Evolutionary conservation across 1,140 invertebrate species (phyloP).

Genomic region (Ostrea edulis): DNA sequence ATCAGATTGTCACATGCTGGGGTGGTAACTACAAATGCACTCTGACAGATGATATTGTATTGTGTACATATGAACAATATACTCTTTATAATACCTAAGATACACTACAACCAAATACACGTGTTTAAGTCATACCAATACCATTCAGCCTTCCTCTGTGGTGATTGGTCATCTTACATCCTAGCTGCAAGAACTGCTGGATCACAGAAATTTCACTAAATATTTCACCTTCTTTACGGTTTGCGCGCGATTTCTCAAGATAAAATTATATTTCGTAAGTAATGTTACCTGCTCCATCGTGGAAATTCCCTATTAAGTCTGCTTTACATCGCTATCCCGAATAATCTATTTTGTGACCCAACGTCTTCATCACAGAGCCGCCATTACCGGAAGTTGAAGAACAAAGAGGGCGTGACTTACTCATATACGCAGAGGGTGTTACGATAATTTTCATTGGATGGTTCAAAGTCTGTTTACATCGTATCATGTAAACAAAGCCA

Average conservation of each 20-base stretch:
- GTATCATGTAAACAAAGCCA: slow-evolving; percentile 35
- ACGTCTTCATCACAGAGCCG: slow-evolving; percentile 1
- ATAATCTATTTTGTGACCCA: slow-evolving; percentile 16
- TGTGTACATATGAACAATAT: too few relatives aligned
- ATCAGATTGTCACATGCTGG: too few relatives aligned
- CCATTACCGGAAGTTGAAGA: slow-evolving; percentile 16
- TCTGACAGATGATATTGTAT: too few relatives aligned
- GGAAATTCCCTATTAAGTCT: neutral
- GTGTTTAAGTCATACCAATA: too few relatives aligned
- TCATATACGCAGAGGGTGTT: neutral
- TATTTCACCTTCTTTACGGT: neutral
- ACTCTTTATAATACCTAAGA: too few relatives aligned
- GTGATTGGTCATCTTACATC: too few relatives aligned
- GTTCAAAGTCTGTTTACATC: neutral
- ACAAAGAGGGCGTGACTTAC: neutral
- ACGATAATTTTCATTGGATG: slow-evolving; percentile 33
- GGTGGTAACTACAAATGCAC: too few relatives aligned
- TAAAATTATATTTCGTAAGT: neutral
- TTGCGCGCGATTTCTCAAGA: neutral
- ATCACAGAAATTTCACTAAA: too few relatives aligned
- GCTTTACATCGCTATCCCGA: neutral
- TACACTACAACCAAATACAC: too few relatives aligned
- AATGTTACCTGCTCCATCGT: slow-evolving; percentile 1
- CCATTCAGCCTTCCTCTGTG: too few relatives aligned
- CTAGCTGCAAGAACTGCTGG: too few relatives aligned